Conservation (phyloP, 2,113 vertebrate genomes). For the Cebidichthys violaceus region DNA sequence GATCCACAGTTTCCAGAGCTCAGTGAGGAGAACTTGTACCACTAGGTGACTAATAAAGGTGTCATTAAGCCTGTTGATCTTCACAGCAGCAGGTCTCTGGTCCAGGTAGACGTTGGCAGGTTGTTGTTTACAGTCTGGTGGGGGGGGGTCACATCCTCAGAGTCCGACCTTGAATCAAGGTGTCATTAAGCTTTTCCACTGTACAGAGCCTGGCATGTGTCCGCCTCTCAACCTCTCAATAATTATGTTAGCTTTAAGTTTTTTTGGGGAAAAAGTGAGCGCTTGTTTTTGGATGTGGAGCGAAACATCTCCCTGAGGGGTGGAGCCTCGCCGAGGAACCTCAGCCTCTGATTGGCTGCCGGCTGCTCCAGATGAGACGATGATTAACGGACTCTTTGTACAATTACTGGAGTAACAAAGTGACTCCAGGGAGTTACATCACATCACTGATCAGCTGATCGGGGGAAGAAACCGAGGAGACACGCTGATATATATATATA, state of each 20-base stretch:
- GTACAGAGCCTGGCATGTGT: slow-evolving; percentile 41
- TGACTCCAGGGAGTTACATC: slow-evolving; percentile 25
- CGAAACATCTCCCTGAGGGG: slow-evolving; percentile 48
- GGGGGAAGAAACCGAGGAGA: not conserved
- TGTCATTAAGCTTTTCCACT: slow-evolving; percentile 61
- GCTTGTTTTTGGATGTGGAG: slow-evolving; percentile 60
- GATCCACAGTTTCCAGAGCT: slow-evolving; percentile 82
- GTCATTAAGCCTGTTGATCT: slow-evolving; percentile 71
- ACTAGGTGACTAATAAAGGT: slow-evolving; percentile 74
- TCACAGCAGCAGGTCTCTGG: slow-evolving; percentile 49
- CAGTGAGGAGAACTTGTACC: slow-evolving; percentile 62
- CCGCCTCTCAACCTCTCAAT: slow-evolving; percentile 49
- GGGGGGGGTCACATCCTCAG: slow-evolving; percentile 44
- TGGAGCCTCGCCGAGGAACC: slow-evolving; percentile 25
- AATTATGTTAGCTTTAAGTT: slow-evolving; percentile 54
- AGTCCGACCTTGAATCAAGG: slow-evolving; percentile 53
- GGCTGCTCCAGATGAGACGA: slow-evolving; percentile 41
- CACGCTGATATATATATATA: too few relatives aligned
- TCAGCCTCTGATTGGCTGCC: slow-evolving; percentile 19
- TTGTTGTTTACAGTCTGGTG: slow-evolving; percentile 67
- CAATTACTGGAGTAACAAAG: slow-evolving; percentile 14
- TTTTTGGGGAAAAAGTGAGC: slow-evolving; percentile 57
- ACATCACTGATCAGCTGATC: slow-evolving; percentile 36
- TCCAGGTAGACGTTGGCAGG: slow-evolving; percentile 68
- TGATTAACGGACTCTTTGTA: slow-evolving; percentile 45